These are phyloP conservation scores for Columba janthina DNA, from an alignment of 2,113 vertebrate species.

Conservation along the genomic window DNA sequence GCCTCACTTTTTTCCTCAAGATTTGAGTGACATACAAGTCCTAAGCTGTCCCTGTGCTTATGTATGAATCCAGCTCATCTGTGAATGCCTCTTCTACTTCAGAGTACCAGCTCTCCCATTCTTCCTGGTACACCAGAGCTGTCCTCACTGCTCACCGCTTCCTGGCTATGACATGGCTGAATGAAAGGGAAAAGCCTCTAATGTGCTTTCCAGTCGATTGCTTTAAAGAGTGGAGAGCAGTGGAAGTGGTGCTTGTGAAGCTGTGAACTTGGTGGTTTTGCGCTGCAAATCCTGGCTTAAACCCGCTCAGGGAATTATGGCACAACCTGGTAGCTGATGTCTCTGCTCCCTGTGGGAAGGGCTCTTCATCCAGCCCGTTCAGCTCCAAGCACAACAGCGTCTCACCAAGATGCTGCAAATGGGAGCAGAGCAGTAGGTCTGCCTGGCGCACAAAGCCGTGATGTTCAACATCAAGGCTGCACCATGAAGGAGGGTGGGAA, in stretches of 20 bases:
- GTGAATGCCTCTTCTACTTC: not conserved
- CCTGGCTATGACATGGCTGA: not conserved
- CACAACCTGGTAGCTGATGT: not conserved
- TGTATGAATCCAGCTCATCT: not conserved
- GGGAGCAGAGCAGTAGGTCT: not conserved
- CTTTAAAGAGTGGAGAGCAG: not conserved
- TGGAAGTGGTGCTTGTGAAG: not conserved
- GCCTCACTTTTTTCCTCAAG: not conserved
- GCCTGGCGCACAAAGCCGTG: not conserved
- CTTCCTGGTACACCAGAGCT: not conserved
- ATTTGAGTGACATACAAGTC: not conserved
- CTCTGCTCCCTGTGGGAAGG: not conserved
- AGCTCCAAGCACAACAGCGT: not conserved
- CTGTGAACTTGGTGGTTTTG: not conserved
- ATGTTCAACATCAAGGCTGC: not conserved
- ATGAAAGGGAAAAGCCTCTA: not conserved
- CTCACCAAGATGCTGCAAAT: not conserved
- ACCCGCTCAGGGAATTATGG: accelerated
- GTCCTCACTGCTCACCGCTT: not conserved
- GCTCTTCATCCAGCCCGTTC: not conserved
- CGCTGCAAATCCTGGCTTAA: accelerated
- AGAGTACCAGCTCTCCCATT: not conserved
- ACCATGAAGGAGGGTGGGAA: not conserved
- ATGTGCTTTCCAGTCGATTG: not conserved
- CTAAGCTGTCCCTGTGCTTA: not conserved